Base-by-base conservation (phyloP, 2,797 vertebrate genomes). In the Mionectes olivaceus region DNA sequence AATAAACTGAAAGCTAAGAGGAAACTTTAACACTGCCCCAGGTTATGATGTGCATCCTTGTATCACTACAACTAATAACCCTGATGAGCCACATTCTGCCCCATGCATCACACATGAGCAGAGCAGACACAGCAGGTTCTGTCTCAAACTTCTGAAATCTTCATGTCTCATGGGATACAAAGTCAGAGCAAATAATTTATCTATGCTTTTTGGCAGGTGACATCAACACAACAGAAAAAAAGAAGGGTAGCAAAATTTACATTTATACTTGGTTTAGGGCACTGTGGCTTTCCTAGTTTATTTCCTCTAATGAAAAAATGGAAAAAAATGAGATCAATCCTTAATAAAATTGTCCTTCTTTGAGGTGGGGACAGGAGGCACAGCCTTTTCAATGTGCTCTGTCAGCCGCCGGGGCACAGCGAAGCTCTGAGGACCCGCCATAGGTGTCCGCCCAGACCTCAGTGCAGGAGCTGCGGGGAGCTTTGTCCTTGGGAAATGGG, bases 401-500 rank as follows among this genome's bases (percentile, higher is more conserved):
- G 0, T 94, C 94, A 94, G 88, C 85, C 83, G 87, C 63, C 4
- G 0, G 67, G 71, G 79, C 69, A 63, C 73, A 59, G 79, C 3
- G 0, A 33, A 50, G 47, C 63, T 88, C 70, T 2, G 2, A 82
- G 74, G 56, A 53, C 50, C 92, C 37, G 4, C 79, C 70, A 69
- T 56, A 75, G 93, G 87, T 81, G 78, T 87, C 86, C 11, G 0
- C 53, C 74, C 4, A 0, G 85, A 74, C 89, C 70, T 90, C 50
- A 0, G 82, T 52, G 75, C 63, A 53, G 76, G 90, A 96, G 59
- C 92, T 90, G 87, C 52, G 1, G 92, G 94, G 86, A 94, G 87
- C 75, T 93, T 94, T 95, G 93, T 96, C 90, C 93, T 97, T 95
- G 91, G 89, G 76, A 95, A 94, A 75, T 3, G 9, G 55, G 77